Conservation (phyloP, 1,140 invertebrate species). For the Triops cancriformis region DNA sequence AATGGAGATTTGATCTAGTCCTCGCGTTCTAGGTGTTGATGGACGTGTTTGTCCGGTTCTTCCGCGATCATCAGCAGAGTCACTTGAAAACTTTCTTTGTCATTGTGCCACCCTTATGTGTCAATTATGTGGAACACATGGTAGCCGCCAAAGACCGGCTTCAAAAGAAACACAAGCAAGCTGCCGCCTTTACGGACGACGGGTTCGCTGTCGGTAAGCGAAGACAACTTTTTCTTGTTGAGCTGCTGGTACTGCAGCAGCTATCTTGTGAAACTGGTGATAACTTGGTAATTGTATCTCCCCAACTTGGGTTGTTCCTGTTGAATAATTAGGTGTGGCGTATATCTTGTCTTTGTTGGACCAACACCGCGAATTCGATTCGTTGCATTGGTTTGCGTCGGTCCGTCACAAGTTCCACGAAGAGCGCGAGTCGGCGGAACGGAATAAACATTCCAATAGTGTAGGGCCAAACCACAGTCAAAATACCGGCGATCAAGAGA, state of each 20-base stretch:
- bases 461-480: background rate
- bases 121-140: conserved; percentile 92
- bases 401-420: conserved; percentile 49
- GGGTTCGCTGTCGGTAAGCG: conserved; percentile 88
- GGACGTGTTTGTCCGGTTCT: conserved; percentile 82
- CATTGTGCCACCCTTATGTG: conserved; percentile 84
- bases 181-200: conserved; percentile 91
- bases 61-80: conserved; percentile 74
- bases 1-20: background rate
- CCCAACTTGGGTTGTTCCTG: background rate
- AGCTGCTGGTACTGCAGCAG: background rate
- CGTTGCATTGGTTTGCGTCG: conserved; percentile 91
- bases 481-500: conserved; percentile 51
- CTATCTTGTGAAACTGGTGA: conserved; percentile 29
- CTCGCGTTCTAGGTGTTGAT: conserved; percentile 58
- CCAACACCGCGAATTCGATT: conserved; percentile 71
- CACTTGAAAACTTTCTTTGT: conserved; percentile 91
- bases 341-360: conserved; percentile 57
- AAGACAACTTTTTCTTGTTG: background rate
- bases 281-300: background rate
- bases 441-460: background rate
- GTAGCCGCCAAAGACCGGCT: conserved; percentile 88
- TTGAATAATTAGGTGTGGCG: conserved; percentile 50
- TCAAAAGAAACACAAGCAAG: conserved; percentile 69
- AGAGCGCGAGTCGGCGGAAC: conserved; percentile 33